These are phyloP conservation scores for Erethizon dorsatum DNA, from an alignment of 2,797 vertebrate genomes.

Conservation along the genomic window DNA sequence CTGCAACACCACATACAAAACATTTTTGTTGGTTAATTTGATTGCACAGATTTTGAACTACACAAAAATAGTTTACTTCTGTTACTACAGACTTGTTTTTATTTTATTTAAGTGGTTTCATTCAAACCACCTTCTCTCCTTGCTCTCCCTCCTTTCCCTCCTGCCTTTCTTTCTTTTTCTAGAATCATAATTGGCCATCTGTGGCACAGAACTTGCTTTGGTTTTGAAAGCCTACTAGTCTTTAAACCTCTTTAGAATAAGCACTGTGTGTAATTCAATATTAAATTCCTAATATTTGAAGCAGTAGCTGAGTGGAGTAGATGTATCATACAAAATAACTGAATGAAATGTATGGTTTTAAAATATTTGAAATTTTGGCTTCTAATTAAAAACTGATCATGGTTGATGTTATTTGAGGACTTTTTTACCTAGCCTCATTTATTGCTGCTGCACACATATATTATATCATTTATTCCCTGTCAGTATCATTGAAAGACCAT, in stretches of 20 bases:
- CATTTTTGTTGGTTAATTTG: not conserved
- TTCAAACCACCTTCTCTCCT: not conserved
- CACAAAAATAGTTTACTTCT: not conserved
- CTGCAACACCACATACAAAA: not conserved
- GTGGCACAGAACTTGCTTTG: not conserved
- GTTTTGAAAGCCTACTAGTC: not conserved
- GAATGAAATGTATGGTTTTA: not conserved
- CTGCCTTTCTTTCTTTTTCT: not conserved
- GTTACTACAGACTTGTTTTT: not conserved
- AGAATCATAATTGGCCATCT: not conserved
- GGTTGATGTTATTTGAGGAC: not conserved
- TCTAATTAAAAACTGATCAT: not conserved
- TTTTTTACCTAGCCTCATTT: not conserved
- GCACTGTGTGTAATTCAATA: not conserved
- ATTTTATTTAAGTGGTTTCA: slow-evolving; percentile 4
- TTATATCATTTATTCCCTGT: not conserved
- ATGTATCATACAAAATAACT: too few relatives aligned
- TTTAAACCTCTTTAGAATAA: not conserved
- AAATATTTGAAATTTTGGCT: not conserved
- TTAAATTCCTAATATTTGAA: not conserved
- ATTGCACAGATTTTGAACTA: not conserved
- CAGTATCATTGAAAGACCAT: not conserved
- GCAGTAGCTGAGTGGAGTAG: not conserved
- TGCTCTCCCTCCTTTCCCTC: not conserved
- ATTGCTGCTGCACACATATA: not conserved